phyloP scores from a whole-genome alignment of 1,140 invertebrate genomes.

The Mactra quadrangularis region DNA sequence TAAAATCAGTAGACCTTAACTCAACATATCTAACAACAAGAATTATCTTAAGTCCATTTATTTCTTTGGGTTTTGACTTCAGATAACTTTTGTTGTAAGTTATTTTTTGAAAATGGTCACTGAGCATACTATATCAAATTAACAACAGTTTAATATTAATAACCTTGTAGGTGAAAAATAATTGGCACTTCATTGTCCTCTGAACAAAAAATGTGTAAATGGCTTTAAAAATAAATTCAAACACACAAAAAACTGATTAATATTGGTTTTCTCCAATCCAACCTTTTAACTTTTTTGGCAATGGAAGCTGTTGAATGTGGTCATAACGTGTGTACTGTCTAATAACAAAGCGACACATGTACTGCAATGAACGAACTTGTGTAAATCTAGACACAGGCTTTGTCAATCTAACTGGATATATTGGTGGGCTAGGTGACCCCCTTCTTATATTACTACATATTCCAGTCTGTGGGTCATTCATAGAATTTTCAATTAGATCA shows the following conservation, averaged over 20 bases:
- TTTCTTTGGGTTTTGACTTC: no score
- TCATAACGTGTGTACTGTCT: conserved; percentile 89
- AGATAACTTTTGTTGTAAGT: no score
- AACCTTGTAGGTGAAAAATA: no score
- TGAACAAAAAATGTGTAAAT: no score
- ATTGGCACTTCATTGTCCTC: no score
- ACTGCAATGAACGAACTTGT: conserved; percentile 89
- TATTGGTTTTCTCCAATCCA: conserved; percentile 85
- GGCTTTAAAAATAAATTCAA: no score
- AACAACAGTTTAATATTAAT: no score
- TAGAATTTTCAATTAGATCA: conserved; percentile 89
- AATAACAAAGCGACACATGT: conserved; percentile 91
- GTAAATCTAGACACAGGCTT: conserved; percentile 91
- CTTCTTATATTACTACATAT: conserved; percentile 90
- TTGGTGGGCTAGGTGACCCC: conserved; percentile 87
- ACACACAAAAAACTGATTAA: conserved; percentile 52
- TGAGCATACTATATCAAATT: no score
- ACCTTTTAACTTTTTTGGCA: conserved; percentile 88
- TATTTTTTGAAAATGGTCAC: no score
- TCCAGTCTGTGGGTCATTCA: conserved; percentile 88
- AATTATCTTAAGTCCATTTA: no score
- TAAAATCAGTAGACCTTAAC: no score
- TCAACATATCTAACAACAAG: no score
- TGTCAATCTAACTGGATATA: conserved; percentile 89
- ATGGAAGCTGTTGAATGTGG: conserved; percentile 89